Conservation (phyloP, 2,888 invertebrate genomes). For the Noctua fimbriata region DNA sequence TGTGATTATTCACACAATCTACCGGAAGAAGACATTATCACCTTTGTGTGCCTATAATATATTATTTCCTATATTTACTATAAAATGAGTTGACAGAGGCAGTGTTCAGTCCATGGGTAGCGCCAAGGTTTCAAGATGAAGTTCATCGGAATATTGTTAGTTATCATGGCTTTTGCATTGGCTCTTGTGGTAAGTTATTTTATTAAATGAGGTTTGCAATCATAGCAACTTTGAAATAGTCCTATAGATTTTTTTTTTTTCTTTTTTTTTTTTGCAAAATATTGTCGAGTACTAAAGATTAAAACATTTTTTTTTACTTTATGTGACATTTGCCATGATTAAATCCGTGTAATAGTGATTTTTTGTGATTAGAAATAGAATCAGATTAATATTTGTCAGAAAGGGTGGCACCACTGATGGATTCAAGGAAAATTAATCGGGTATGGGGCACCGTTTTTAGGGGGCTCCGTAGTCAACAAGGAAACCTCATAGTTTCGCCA, state of each 20-base stretch:
- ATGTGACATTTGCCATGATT: neutral
- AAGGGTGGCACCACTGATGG: neutral
- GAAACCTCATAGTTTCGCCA: too few relatives aligned
- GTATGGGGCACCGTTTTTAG: too few relatives aligned
- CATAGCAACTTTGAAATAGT: neutral
- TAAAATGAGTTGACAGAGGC: constrained; percentile 13
- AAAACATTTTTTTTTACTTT: too few relatives aligned
- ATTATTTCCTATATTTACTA: constrained; percentile 17
- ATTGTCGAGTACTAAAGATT: neutral
- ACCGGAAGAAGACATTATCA: constrained; percentile 49
- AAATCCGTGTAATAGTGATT: neutral
- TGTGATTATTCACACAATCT: constrained; percentile 15
- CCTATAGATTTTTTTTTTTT: too few relatives aligned
- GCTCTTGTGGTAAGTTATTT: constrained; percentile 40
- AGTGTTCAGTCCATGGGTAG: constrained; percentile 6
- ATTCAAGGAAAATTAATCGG: neutral
- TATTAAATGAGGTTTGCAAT: neutral
- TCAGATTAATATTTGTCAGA: neutral
- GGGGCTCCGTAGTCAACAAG: too few relatives aligned
- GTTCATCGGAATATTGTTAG: constrained; percentile 36
- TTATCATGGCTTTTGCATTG: constrained; percentile 29
- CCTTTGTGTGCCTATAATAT: neutral
- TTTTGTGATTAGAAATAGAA: neutral
- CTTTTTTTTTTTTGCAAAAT: neutral
- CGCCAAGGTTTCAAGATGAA: constrained; percentile 46